Evolutionary conservation across 2,113 vertebrate species (phyloP).

Genomic region (Fulmarus glacialis): DNA sequence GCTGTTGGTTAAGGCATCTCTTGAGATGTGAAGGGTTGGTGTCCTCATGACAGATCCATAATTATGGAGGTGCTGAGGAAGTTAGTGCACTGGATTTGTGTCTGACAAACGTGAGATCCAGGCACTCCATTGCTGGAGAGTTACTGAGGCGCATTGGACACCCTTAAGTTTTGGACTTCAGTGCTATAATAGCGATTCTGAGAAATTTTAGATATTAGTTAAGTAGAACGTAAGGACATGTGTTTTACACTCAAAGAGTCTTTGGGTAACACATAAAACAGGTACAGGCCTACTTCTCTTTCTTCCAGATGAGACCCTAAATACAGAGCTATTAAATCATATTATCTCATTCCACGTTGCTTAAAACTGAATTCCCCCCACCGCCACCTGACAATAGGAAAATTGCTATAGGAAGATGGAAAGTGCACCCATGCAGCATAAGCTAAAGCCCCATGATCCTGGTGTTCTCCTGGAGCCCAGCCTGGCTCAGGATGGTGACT

Average conservation of each 20-base stretch:
- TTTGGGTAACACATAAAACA: neutral
- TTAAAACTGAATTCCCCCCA: neutral
- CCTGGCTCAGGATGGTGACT: neutral
- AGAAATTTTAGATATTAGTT: neutral
- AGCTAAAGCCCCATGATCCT: neutral
- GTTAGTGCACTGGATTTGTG: neutral
- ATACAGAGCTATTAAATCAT: neutral
- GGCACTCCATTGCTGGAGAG: neutral
- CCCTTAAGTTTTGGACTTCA: neutral
- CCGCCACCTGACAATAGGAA: fast-evolving
- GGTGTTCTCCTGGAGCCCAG: neutral
- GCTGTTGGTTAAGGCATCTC: neutral
- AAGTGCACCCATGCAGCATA: neutral
- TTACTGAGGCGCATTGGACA: neutral
- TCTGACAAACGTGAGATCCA: neutral
- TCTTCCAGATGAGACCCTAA: neutral
- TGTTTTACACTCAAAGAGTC: neutral
- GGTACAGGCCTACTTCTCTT: neutral
- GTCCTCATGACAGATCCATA: neutral
- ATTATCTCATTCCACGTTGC: neutral
- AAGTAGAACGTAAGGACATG: neutral
- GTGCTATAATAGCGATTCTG: fast-evolving
- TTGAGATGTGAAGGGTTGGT: neutral
- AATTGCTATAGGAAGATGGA: neutral
- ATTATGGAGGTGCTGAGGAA: neutral